Evolutionary conservation across 2,888 invertebrate species (phyloP).

Genomic region (Ferdinandea cuprea): DNA sequence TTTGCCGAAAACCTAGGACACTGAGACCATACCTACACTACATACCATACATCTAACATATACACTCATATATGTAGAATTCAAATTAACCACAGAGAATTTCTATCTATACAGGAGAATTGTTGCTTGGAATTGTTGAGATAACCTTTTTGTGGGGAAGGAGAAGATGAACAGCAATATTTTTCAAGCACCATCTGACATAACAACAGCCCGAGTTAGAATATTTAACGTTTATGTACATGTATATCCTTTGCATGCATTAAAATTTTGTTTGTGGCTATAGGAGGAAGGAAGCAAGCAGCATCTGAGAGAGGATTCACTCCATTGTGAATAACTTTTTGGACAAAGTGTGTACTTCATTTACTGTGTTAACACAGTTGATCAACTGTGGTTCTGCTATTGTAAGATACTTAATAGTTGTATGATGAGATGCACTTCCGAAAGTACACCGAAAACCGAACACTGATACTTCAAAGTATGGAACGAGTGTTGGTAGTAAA

Average conservation of each 20-base stretch:
- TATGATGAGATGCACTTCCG: constrained; percentile 14
- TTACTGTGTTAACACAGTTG: constrained; percentile 13
- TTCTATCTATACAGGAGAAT: not conserved
- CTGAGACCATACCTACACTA: no score
- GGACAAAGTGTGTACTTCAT: constrained; percentile 2
- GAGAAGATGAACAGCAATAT: constrained; percentile 7
- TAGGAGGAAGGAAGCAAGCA: not conserved
- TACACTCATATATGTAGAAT: not conserved
- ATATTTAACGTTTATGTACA: not conserved
- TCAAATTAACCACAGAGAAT: constrained; percentile 1
- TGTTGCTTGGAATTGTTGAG: constrained; percentile 2
- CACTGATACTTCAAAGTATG: not conserved
- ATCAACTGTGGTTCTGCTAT: constrained; percentile 21
- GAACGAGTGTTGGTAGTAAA: not conserved
- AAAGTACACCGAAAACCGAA: no score
- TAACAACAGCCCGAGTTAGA: constrained; percentile 1
- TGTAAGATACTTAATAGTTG: constrained; percentile 16
- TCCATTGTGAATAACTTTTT: constrained; percentile 12
- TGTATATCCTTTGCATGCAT: not conserved
- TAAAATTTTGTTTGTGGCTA: constrained; percentile 8
- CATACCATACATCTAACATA: not conserved
- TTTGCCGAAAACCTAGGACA: not conserved
- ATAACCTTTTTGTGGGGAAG: not conserved
- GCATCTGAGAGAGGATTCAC: not conserved
- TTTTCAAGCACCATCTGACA: constrained; percentile 35